These are phyloP conservation scores for Agapetus fuscipes DNA, from an alignment of 2,888 invertebrate species.

Conservation along the genomic window DNA sequence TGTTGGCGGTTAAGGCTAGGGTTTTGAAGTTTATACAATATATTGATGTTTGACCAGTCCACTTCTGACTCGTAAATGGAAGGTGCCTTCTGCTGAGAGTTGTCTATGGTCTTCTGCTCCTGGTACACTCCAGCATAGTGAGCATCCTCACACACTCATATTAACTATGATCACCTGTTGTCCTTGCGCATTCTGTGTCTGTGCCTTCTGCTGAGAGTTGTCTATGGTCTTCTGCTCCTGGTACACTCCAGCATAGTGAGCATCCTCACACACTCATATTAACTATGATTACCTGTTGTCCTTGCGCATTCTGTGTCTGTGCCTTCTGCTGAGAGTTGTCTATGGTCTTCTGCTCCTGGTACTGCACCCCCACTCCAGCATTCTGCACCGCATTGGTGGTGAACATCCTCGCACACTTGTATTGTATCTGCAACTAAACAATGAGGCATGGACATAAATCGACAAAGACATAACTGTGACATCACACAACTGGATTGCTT, in stretches of 20 bases:
- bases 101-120: conserved; percentile 51
- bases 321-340: conserved; percentile 51
- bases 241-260: too few species aligned
- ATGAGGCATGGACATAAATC: not conserved
- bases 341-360: conserved; percentile 56
- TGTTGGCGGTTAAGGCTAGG: too few species aligned
- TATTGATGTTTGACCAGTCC: too few species aligned
- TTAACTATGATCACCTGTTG: conserved; percentile 14
- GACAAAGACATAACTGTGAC: not conserved
- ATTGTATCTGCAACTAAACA: not conserved
- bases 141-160: too few species aligned
- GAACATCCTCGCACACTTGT: conserved; percentile 36
- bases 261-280: too few species aligned
- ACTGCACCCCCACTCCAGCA: conserved; percentile 53
- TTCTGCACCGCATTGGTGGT: conserved; percentile 52
- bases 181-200: conserved; percentile 27
- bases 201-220: conserved; percentile 48
- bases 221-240: conserved; percentile 51
- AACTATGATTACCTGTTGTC: conserved; percentile 14
- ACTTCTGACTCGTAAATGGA: too few species aligned
- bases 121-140: too few species aligned
- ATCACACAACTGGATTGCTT: conserved; percentile 7
- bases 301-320: conserved; percentile 29
- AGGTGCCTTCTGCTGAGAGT: conserved; percentile 48
- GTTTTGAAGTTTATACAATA: too few species aligned